A percentile compares a stretch with the other conserved stretches of the same genome.
Conservation (phyloP, 2,113 vertebrate species). For the Dendrocopos noguchii region DNA sequence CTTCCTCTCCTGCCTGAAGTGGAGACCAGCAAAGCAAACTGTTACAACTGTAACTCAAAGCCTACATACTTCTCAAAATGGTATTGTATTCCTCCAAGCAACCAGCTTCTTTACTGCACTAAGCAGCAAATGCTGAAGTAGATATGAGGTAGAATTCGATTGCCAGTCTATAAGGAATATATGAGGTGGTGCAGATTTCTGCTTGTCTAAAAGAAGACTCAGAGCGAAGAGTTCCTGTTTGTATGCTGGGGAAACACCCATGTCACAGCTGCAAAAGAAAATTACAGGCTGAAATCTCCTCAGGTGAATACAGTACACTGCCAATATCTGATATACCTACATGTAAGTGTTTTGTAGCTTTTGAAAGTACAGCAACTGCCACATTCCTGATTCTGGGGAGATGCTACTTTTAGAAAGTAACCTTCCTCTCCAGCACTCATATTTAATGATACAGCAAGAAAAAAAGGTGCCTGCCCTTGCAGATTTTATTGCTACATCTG, state of each 20-base stretch:
- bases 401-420: not conserved
- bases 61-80: not conserved
- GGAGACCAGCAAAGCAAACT: not conserved
- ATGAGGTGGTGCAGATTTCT: not conserved
- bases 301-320: not conserved
- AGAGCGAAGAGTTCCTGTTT: not conserved
- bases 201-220: not conserved
- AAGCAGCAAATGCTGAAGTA: not conserved
- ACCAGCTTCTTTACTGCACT: not conserved
- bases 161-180: not conserved
- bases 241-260: not conserved
- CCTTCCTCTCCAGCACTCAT: not conserved
- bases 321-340: fast-evolving
- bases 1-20: not conserved
- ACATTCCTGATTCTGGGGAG: not conserved
- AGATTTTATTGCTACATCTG: not conserved
- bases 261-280: not conserved
- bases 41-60: not conserved
- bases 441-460: not conserved
- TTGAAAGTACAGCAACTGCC: not conserved
- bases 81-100: not conserved
- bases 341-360: not conserved
- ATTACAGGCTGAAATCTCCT: not conserved
- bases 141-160: not conserved
- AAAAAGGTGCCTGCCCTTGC: not conserved